Evolutionary conservation across 2,888 invertebrate species (phyloP).

Genomic region (Boloria euphrosyne): DNA sequence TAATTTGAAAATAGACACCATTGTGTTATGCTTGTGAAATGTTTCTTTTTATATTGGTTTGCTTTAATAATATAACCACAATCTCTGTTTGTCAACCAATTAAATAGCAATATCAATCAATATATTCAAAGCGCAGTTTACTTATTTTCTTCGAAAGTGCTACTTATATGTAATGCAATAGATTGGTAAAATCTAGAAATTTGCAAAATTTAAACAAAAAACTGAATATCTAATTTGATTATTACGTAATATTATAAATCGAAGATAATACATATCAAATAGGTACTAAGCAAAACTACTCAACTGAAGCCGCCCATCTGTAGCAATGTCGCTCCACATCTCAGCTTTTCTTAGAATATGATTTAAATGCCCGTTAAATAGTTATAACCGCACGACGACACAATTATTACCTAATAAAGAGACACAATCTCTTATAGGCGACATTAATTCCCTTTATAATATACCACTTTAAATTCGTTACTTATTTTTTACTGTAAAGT

Average conservation of each 20-base stretch:
- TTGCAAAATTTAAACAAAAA: too few relatives aligned
- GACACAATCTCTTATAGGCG: conserved; percentile 52
- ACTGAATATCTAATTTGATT: too few relatives aligned
- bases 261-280: neutral
- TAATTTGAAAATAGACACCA: conserved; percentile 75
- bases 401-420: conserved; percentile 67
- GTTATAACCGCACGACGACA: conserved; percentile 57
- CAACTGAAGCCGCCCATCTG: conserved; percentile 9
- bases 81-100: too few relatives aligned
- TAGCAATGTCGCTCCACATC: conserved; percentile 13
- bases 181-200: too few relatives aligned
- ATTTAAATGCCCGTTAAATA: conserved; percentile 67
- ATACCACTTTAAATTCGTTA: conserved; percentile 37
- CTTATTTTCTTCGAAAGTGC: too few relatives aligned
- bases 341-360: conserved; percentile 62
- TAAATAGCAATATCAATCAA: too few relatives aligned
- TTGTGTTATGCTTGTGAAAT: conserved; percentile 66
- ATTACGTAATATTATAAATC: neutral
- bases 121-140: too few relatives aligned
- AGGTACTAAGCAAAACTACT: neutral
- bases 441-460: conserved; percentile 51
- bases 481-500: conserved; percentile 11
- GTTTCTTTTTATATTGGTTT: neutral
- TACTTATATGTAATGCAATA: too few relatives aligned
- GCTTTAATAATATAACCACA: neutral